These are phyloP conservation scores for Syritta pipiens DNA, from an alignment of 2,888 invertebrate species.

Conservation along the genomic window DNA sequence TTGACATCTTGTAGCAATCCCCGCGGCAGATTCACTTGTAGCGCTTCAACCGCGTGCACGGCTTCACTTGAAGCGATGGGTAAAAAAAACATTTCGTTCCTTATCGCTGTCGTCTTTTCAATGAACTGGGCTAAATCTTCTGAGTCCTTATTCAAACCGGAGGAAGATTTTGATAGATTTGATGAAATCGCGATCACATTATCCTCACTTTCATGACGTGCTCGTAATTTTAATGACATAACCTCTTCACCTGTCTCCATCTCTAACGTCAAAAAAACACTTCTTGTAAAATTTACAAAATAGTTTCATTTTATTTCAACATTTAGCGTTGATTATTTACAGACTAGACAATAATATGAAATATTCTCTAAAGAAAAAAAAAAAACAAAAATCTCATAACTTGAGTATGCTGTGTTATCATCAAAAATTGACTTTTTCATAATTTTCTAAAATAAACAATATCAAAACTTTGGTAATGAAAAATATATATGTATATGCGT, in stretches of 20 bases:
- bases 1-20: slow-evolving; percentile 89
- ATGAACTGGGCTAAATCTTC: too few species aligned
- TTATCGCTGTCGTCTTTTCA: too few species aligned
- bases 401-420: slow-evolving; percentile 31
- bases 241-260: too few species aligned
- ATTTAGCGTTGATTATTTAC: slow-evolving; percentile 46
- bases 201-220: too few species aligned
- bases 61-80: slow-evolving; percentile 92
- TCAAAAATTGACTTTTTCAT: slow-evolving; percentile 32
- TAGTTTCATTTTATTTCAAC: slow-evolving; percentile 10
- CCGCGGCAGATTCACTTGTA: slow-evolving; percentile 89
- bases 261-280: too few species aligned
- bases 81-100: too few species aligned
- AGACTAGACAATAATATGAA: slow-evolving; percentile 58
- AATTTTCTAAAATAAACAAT: slow-evolving; percentile 26
- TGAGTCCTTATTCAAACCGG: too few species aligned
- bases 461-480: slow-evolving; percentile 65
- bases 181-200: too few species aligned
- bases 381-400: slow-evolving; percentile 22
- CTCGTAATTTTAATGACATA: too few species aligned
- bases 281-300: slow-evolving; percentile 1
- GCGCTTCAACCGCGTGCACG: slow-evolving; percentile 88
- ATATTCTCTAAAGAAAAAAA: slow-evolving; percentile 30
- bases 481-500: slow-evolving; percentile 17
- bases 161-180: too few species aligned